Conservation (phyloP, 2,113 vertebrate species). For the Oreocharis arfaki region DNA sequence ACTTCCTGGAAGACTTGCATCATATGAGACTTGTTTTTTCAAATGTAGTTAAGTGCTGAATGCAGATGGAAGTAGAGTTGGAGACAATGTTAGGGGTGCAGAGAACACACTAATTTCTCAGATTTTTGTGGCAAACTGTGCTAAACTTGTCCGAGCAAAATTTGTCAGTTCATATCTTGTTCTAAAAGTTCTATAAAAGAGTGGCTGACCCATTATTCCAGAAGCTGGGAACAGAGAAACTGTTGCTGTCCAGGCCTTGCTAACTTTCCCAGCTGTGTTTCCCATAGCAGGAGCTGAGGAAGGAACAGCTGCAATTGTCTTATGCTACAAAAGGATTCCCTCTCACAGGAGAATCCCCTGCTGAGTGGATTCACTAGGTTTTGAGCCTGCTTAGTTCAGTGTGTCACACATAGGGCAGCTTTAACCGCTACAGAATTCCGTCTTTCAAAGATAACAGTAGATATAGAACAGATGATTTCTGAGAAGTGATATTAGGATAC, state of each 20-base stretch:
- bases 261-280: neutral
- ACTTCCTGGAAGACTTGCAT: neutral
- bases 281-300: neutral
- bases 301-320: neutral
- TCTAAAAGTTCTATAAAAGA: neutral
- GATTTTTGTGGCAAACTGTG: neutral
- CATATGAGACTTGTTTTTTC: neutral
- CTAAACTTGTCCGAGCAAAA: neutral
- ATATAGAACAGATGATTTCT: neutral
- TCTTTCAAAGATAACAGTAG: neutral
- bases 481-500: neutral
- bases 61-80: neutral
- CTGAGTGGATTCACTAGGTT: neutral
- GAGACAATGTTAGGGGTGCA: neutral
- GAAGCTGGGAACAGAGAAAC: neutral
- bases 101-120: neutral
- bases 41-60: neutral
- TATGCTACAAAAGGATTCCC: neutral
- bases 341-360: neutral
- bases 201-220: neutral
- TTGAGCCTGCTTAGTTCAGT: neutral
- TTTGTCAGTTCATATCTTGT: neutral
- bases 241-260: neutral
- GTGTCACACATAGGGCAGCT: neutral
- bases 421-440: neutral